These are phyloP conservation scores for Ammodytes dubius DNA, from an alignment of 2,113 vertebrate genomes.

Conservation along the genomic window DNA sequence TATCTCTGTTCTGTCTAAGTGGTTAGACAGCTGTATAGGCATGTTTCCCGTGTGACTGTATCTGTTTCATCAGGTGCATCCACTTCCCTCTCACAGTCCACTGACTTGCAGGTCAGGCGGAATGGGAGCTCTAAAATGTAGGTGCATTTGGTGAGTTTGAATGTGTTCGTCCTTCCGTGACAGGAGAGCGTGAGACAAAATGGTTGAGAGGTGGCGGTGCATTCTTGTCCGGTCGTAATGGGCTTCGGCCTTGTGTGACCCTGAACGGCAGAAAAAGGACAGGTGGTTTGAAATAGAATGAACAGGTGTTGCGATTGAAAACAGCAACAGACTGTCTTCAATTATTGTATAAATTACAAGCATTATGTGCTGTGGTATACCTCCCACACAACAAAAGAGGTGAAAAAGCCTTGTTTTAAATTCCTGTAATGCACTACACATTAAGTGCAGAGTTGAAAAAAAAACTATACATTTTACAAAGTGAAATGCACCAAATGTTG, in stretches of 20 bases:
- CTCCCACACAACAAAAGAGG: not conserved
- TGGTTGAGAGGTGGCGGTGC: not conserved
- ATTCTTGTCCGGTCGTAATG: not conserved
- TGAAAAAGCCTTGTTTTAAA: not conserved
- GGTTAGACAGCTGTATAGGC: not conserved
- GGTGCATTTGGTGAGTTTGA: constrained; percentile 18
- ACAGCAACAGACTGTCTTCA: not conserved
- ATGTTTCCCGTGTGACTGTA: not conserved
- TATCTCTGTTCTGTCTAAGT: not conserved
- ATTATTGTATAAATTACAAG: not conserved
- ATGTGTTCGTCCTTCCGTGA: constrained; percentile 2
- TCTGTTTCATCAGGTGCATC: constrained; percentile 16
- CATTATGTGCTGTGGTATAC: not conserved
- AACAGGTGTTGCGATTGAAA: not conserved
- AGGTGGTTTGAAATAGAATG: constrained; percentile 6
- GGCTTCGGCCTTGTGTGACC: not conserved
- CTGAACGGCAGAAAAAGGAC: constrained; percentile 12
- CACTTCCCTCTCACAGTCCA: constrained; percentile 1
- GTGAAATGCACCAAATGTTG: not conserved
- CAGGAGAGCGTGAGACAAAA: not conserved
- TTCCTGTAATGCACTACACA: not conserved
- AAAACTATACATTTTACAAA: not conserved
- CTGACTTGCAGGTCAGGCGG: constrained; percentile 33
- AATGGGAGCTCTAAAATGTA: constrained; percentile 29
- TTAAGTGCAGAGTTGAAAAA: not conserved